These are phyloP conservation scores for Paracanthobrama guichenoti DNA, from an alignment of 2,113 vertebrate species.

Conservation along the genomic window DNA sequence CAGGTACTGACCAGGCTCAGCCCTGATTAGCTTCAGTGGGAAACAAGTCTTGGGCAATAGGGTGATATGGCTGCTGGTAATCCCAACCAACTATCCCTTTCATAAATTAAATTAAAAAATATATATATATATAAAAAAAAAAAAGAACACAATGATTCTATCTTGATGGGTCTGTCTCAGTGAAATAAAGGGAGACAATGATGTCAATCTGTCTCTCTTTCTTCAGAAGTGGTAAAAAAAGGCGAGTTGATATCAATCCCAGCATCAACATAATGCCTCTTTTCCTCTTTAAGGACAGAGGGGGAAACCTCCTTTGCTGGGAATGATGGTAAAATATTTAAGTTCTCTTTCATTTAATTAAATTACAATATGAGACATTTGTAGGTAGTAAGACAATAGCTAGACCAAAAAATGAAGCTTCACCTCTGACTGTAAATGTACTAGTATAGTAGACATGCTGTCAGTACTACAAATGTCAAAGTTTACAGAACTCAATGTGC, in stretches of 20 bases:
- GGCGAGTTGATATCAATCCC: slow-evolving; percentile 67
- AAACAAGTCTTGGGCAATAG: too few species aligned
- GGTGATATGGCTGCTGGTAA: too few species aligned
- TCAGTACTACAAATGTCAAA: not conserved
- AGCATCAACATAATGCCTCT: slow-evolving; percentile 61
- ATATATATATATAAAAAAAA: too few species aligned
- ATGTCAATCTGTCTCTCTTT: slow-evolving; percentile 55
- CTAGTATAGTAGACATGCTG: not conserved
- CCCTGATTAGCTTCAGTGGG: too few species aligned
- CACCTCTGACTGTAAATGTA: not conserved
- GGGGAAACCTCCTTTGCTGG: not conserved
- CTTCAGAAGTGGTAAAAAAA: slow-evolving; percentile 62
- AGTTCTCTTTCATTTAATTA: too few species aligned
- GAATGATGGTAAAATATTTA: not conserved
- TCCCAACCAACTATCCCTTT: too few species aligned
- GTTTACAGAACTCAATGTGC: not conserved
- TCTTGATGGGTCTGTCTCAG: slow-evolving; percentile 65
- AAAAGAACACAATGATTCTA: slow-evolving; percentile 35
- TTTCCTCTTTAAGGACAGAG: not conserved
- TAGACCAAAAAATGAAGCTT: not conserved
- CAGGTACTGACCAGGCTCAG: too few species aligned
- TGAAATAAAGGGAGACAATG: slow-evolving; percentile 72
- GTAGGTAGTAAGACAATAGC: not conserved
- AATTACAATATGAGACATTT: not conserved
- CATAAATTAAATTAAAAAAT: not conserved